Percentiles rank a stretch among this genome's conserved stretches.
These are phyloP conservation scores for Amia ocellicauda DNA, from an alignment of 2,113 vertebrate genomes.

Conservation along the genomic window DNA sequence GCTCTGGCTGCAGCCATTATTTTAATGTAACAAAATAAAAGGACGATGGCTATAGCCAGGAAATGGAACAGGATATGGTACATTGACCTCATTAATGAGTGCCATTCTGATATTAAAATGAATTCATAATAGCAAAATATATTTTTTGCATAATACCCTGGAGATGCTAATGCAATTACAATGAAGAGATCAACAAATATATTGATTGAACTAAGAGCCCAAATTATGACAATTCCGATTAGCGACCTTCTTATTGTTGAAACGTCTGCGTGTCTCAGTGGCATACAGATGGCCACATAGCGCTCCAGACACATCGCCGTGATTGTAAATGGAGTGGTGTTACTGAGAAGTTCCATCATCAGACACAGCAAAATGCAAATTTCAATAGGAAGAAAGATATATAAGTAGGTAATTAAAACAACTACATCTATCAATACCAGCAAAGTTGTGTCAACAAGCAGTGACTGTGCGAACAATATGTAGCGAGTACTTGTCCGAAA, in stretches of 20 bases:
- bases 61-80: background rate
- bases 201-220: background rate
- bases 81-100: background rate
- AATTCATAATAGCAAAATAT: background rate
- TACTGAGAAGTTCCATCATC: background rate
- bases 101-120: background rate
- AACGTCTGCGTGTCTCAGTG: background rate
- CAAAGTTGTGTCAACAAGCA: conserved; percentile 1
- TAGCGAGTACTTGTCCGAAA: conserved; percentile 11
- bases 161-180: background rate
- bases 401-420: background rate
- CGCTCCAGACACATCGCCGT: conserved; percentile 1
- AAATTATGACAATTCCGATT: background rate
- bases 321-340: background rate
- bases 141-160: background rate
- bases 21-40: conserved; percentile 1
- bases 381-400: background rate
- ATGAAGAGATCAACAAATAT: background rate
- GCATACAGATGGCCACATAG: conserved; percentile 1
- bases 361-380: conserved; percentile 10
- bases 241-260: background rate
- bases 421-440: background rate
- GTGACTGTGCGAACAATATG: conserved; percentile 19
- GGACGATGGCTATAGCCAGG: background rate
- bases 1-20: conserved; percentile 8